Base-by-base conservation (phyloP, 2,888 invertebrate species). In the Temnothorax rugatulus region DNA sequence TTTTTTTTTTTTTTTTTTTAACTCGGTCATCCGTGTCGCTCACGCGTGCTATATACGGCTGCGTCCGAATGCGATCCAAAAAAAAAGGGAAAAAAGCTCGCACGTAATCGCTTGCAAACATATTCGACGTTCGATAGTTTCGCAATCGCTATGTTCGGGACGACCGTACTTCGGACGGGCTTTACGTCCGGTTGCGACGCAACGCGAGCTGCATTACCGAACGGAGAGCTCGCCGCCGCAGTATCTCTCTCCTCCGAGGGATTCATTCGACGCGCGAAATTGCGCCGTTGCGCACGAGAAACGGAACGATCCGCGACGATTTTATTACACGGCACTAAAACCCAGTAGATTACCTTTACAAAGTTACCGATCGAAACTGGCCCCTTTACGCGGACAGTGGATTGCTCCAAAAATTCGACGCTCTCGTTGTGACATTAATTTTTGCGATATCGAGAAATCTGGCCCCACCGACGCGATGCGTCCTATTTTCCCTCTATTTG, bases 241-340 rank as follows among this genome's bases (percentile, higher is more conserved):
- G 63, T 68, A 29, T 47, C 34, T 61, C 59, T 38, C 59, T 66
- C 18, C 47, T 71, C 54, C 66, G 81, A 57, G 57, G 25, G 64
- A 54, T 54, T 47, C 83, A 81, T 71, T 54, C 61, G 50, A 52
- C 63, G 81, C 41, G 50, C 69, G 68, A 85, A 82, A 83, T 85
- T 81, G 63, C 75, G 54, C 52, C 57, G 63, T 54, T 57, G 63
- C 63, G 68, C 73, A 61, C 83, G 76, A 34, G 34, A 85, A 83
- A 82, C 83, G 81, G 81, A 83, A 87, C 83, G 63, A 41, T 83
- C 85, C 44, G 83, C 64, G 66, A 68, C 29, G 66, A 87, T 85
- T 87, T 87, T 85, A 87, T 87, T 87, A 76, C 83, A 41, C 25
- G 76, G 61, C 81, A 87, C 61, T 88, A 84, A 88, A 88, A 83